Conservation (phyloP, 2,113 vertebrate species). For the Tragelaphus imberbis region DNA sequence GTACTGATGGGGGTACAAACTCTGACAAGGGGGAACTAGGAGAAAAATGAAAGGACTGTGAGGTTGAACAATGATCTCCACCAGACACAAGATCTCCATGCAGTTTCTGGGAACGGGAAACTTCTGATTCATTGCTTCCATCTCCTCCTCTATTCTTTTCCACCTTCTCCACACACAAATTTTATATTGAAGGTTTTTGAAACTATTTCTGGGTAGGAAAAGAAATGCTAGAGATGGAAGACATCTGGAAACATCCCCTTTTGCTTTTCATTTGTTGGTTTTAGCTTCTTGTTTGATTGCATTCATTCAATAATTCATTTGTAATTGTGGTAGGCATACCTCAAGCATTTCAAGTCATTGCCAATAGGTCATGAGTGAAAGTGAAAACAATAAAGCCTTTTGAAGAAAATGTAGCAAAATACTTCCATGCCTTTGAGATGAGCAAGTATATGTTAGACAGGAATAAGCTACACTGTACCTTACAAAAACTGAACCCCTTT, state of each 20-base stretch:
- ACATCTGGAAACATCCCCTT: background rate
- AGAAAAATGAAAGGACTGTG: background rate
- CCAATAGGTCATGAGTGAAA: background rate
- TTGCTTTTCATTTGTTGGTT: too few relatives aligned
- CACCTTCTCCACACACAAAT: background rate
- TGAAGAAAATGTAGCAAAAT: background rate
- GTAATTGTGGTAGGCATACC: background rate
- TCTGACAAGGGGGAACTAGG: background rate
- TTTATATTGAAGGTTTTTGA: background rate
- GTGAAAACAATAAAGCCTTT: background rate
- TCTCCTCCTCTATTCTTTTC: background rate
- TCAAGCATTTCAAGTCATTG: background rate
- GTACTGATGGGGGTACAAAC: background rate
- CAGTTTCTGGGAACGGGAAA: background rate
- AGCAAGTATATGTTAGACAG: background rate
- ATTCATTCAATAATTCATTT: background rate
- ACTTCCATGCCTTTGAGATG: background rate
- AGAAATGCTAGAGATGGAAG: background rate
- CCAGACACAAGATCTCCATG: background rate
- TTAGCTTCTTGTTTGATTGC: background rate
- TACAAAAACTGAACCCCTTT: background rate
- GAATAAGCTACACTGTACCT: background rate
- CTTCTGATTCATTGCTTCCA: background rate
- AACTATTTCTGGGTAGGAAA: background rate
- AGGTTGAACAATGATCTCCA: background rate